Percentiles rank a stretch among this genome's conserved stretches.
These are phyloP conservation scores for Listronotus oregonensis DNA, from an alignment of 1,140 invertebrate species.

Conservation along the genomic window DNA sequence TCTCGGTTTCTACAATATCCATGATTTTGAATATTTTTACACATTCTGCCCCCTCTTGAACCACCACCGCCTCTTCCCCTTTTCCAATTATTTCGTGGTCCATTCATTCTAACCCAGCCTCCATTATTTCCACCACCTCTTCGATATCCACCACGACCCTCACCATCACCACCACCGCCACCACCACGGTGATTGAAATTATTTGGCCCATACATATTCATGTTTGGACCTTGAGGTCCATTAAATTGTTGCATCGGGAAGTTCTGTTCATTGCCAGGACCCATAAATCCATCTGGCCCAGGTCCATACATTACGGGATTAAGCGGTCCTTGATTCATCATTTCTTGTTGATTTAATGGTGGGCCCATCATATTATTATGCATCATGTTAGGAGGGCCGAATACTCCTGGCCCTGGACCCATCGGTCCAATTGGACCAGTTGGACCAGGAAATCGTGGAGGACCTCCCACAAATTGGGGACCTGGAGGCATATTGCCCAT, in stretches of 20 bases:
- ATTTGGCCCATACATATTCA: slow-evolving; percentile 49
- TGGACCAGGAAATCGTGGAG: slow-evolving; percentile 53
- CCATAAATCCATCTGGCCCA: slow-evolving; percentile 43
- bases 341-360: slow-evolving; percentile 47
- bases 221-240: slow-evolving; percentile 41
- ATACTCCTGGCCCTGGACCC: slow-evolving; percentile 31
- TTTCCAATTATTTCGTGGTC: slow-evolving; percentile 56
- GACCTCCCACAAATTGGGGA: slow-evolving; percentile 44
- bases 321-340: slow-evolving; percentile 47
- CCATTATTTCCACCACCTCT: slow-evolving; percentile 47
- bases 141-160: slow-evolving; percentile 51
- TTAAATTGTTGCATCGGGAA: slow-evolving; percentile 41
- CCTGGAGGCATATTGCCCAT: slow-evolving; percentile 49
- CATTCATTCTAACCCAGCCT: slow-evolving; percentile 34
- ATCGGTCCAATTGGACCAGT: slow-evolving; percentile 44
- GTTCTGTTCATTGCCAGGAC: slow-evolving; percentile 41
- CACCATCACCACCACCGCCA: slow-evolving; percentile 21
- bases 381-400: slow-evolving; percentile 51
- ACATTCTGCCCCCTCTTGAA: slow-evolving; percentile 63
- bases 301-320: slow-evolving; percentile 43
- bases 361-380: slow-evolving; percentile 50
- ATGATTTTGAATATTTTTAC: slow-evolving; percentile 76
- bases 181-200: slow-evolving; percentile 46
- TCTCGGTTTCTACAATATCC: slow-evolving; percentile 77
- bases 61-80: slow-evolving; percentile 58